Evolutionary conservation across 92 coral and sea anemone genomes (phyloP).

Genomic region (Phenganax marumi): DNA sequence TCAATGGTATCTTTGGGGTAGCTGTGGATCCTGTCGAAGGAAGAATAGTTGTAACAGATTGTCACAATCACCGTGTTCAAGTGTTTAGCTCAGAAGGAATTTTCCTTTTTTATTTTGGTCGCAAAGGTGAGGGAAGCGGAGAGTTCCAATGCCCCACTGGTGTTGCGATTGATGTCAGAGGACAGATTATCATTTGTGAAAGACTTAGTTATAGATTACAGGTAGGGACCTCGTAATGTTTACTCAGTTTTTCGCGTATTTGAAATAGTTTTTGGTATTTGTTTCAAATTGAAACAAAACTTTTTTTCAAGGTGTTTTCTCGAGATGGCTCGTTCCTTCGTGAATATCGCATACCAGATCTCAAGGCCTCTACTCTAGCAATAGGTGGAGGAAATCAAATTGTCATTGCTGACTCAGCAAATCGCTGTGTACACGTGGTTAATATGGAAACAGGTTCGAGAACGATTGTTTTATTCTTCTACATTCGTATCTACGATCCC

Average conservation of each 20-base stretch:
- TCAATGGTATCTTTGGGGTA: conserved; percentile 97
- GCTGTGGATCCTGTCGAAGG: conserved; percentile 93
- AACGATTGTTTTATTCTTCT: background rate
- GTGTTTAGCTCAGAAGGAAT: conserved; percentile 94
- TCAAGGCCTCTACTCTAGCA: conserved; percentile 93
- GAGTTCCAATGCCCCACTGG: conserved; percentile 99
- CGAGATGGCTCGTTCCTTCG: conserved; percentile 97
- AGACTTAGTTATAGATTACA: conserved; percentile 92
- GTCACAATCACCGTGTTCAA: conserved; percentile 97
- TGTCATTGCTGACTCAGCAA: conserved; percentile 96
- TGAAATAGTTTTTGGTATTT: background rate
- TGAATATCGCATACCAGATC: conserved; percentile 86
- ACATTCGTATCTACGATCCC: background rate
- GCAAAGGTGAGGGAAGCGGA: conserved; percentile 98
- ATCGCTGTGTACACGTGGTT: conserved; percentile 93
- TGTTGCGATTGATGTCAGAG: conserved; percentile 90
- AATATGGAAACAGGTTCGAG: conserved; percentile 83
- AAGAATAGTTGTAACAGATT: conserved; percentile 89
- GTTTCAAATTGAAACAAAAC: background rate
- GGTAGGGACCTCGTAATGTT: conserved; percentile 45
- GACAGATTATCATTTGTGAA: conserved; percentile 92
- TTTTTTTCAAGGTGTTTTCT: conserved; percentile 73
- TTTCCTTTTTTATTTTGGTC: conserved; percentile 93
- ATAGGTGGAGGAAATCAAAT: conserved; percentile 89
- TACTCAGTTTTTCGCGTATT: background rate